Conservation (phyloP, 2,888 invertebrate species). For the Thera britannica region DNA sequence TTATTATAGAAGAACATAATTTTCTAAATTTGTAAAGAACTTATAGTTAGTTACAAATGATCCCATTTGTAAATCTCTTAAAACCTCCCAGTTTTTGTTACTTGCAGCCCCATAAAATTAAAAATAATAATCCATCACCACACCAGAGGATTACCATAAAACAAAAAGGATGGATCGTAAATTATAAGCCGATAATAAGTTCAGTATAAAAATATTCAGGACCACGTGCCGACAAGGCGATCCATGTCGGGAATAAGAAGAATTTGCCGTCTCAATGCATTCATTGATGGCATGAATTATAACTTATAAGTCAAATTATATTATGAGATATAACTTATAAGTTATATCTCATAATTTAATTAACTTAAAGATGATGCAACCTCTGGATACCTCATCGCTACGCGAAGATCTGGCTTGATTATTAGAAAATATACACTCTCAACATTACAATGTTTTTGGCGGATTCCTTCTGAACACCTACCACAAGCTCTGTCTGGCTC, state of each 20-base stretch:
- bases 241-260: conserved; percentile 28
- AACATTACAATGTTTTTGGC: not conserved
- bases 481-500: too few species aligned
- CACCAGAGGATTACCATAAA: conserved; percentile 21
- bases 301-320: too few species aligned
- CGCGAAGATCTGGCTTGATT: not conserved
- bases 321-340: not conserved
- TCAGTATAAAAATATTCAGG: conserved; percentile 26
- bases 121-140: conserved; percentile 19
- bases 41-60: not conserved
- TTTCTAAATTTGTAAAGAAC: not conserved
- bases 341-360: not conserved
- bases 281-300: conserved; percentile 14
- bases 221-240: conserved; percentile 31
- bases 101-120: conserved; percentile 13
- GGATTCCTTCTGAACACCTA: not conserved
- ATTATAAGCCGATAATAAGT: conserved; percentile 20
- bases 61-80: not conserved
- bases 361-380: not conserved
- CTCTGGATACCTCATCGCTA: not conserved
- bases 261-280: conserved; percentile 24
- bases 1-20: not conserved
- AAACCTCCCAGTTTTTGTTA: not conserved
- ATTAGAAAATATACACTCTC: not conserved
- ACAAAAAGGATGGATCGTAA: conserved; percentile 28